Evolutionary conservation across 53 echinoderm and acorn worm species (phyloP), one percentile per base, ranked within the genome.

Genomic region (Crossaster papposus): DNA sequence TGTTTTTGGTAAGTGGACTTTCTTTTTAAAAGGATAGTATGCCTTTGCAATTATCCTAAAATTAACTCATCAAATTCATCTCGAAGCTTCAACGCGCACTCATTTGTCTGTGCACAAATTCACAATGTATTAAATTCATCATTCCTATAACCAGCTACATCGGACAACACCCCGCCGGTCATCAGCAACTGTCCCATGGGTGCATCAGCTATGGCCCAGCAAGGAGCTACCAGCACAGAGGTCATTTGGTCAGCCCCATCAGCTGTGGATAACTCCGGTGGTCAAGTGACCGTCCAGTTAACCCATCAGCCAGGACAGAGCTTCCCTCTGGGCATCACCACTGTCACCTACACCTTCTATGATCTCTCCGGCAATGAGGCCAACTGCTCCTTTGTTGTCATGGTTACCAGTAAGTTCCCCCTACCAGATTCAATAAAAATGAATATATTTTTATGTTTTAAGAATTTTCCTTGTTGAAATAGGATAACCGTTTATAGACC

Each of bases 201-300:
- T 30, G 82, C 86, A 24, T 65, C 54, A 4, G 82, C 71, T 4
- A 79, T 82, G 18, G 92, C 93, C 14, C 34, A 73, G 11, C 24
- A 29, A 2, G 85, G 65, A 64, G 50, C 76, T 10, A 64, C 78
- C 14, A 80, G 84, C n/a, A 68, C 90, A 17, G 44, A 12, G 5
- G 91, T 93, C 14, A 81, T n/a, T 36, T 95, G 95, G 95, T 62
- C 82, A n/a, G 88, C 77, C 34, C 95, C 95, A 22, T 93, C 95
- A 18, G 95, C 95, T 15, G 78, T 74, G 3, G 95, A 93, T 78
- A 83, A 90, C 35, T 65, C 79, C 24, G 92, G 92, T 30, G 72
- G 36, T 70, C 28, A 36, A 50, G 70, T 82, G 14, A 72, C 82
- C 24, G 78, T 93, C 24, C 13, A 29, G 4, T 23, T 54, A 26